Base-by-base conservation (phyloP, 2,113 vertebrate genomes). In the Antechinus flavipes region DNA sequence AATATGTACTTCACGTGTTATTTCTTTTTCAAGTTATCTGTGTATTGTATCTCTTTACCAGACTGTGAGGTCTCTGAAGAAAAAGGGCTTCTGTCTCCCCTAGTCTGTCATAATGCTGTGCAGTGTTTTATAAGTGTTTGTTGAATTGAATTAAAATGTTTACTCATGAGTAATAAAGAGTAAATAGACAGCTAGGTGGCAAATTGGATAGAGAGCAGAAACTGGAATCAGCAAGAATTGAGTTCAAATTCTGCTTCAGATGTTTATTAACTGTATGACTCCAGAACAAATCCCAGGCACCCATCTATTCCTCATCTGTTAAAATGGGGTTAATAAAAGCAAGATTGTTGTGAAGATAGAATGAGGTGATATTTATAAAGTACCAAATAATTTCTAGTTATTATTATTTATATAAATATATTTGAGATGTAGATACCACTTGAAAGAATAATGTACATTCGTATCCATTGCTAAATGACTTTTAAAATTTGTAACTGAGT, bases 371-470 rank as follows among this genome's bases (percentile, higher is more conserved):
- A 84, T 23, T 35, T n/a, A 10, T n/a, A 42, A 84, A 84, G 68
- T 84, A 84, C n/a, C 35, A 42, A 23, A 23, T 84, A 84, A 84
- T 8, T 84, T 84, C n/a, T 42, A 42, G 19, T 42, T 76, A 22
- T 76, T 58, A 58, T 58, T 84, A 42, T 84, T 23, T 84, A 84
- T 84, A 84, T 22, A 84, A 84, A 23, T 84, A 42, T 23, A 42
- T 76, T 76, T 76, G 35, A 96, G 93, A 95, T 94, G 47, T 92
- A 94, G 27, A 58, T 54, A 54, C 56, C 93, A 54, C 94, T 94
- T 95, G 89, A 94, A 95, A 95, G 68, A 95, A 68, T 91, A 95
- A 91, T 93, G 47, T 93, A 25, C 97, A 16, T 49, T 84, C 93
- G 54, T 93, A 96, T 95, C 50, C 54, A 90, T 84, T 84, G 6